Conservation (phyloP, 2,888 invertebrate species). For the Drosophila ustulata region DNA sequence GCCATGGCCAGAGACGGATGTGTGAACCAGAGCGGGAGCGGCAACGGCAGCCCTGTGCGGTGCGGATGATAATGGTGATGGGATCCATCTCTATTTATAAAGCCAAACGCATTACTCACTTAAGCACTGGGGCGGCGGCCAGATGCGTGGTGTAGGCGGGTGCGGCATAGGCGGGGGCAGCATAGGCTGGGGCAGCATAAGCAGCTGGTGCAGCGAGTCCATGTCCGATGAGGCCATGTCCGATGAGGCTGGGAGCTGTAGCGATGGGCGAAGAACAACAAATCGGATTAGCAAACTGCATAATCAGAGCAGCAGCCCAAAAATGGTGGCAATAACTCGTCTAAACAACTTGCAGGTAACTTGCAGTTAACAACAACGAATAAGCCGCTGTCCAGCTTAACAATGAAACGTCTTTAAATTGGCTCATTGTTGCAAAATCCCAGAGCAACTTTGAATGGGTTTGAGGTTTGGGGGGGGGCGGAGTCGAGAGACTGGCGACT, state of each 20-base stretch:
- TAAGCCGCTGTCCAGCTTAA: not conserved
- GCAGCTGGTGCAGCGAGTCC: constrained; percentile 66
- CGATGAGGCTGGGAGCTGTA: constrained; percentile 75
- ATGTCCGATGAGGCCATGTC: constrained; percentile 62
- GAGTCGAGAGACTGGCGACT: constrained; percentile 12
- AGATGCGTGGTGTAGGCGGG: constrained; percentile 78
- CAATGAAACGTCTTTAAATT: not conserved
- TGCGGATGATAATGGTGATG: not conserved
- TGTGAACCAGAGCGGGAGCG: constrained; percentile 84
- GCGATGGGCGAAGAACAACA: constrained; percentile 3
- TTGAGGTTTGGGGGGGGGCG: not conserved
- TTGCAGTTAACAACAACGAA: constrained; percentile 15
- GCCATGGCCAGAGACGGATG: constrained; percentile 85
- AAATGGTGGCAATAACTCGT: not conserved
- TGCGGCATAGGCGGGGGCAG: constrained; percentile 45
- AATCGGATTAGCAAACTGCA: constrained; percentile 34
- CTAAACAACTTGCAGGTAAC: not conserved
- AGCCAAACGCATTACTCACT: constrained; percentile 73
- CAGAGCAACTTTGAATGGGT: not conserved
- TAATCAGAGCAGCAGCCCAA: constrained; percentile 10
- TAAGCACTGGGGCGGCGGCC: constrained; percentile 81
- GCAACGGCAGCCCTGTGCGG: constrained; percentile 80
- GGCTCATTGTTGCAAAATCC: constrained; percentile 34
- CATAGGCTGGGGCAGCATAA: constrained; percentile 59
- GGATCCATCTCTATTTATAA: constrained; percentile 60